Evolutionary conservation across 2,888 invertebrate species (phyloP).

Genomic region (Bhutanitis thaidina): DNA sequence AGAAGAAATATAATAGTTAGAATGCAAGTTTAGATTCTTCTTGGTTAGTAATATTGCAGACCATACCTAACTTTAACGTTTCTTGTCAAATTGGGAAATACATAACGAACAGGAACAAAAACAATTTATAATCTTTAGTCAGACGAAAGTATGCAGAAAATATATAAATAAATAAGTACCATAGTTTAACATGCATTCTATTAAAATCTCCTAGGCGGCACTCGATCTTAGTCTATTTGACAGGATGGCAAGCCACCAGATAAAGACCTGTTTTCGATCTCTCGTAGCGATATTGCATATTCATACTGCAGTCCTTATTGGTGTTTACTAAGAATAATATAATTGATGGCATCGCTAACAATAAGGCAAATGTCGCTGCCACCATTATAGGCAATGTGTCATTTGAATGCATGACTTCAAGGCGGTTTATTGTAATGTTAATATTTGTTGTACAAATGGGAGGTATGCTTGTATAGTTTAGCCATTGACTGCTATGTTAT

Average conservation of each 20-base stretch:
- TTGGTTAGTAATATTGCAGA: no score
- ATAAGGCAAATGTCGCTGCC: conserved; percentile 15
- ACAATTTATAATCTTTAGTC: no score
- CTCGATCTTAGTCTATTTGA: conserved; percentile 35
- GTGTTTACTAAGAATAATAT: conserved; percentile 21
- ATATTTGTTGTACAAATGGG: conserved; percentile 13
- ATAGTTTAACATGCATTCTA: conserved; percentile 8
- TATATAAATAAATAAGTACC: background rate
- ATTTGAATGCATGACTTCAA: conserved; percentile 13
- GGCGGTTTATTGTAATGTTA: conserved; percentile 15
- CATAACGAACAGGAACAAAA: no score
- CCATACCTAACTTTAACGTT: no score
- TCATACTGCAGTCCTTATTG: conserved; percentile 22
- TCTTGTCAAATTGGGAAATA: no score
- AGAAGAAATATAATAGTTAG: no score
- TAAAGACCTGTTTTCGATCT: conserved; percentile 31
- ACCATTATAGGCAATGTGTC: conserved; percentile 14
- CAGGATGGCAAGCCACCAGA: conserved; percentile 29
- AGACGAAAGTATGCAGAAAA: no score
- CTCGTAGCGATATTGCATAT: conserved; percentile 27
- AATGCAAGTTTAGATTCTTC: no score
- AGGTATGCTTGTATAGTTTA: background rate
- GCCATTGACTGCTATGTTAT: background rate
- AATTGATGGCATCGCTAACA: conserved; percentile 21
- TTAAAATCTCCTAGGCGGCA: conserved; percentile 21